Conservation (phyloP, 2,113 vertebrate genomes). For the Monopterus albus region DNA sequence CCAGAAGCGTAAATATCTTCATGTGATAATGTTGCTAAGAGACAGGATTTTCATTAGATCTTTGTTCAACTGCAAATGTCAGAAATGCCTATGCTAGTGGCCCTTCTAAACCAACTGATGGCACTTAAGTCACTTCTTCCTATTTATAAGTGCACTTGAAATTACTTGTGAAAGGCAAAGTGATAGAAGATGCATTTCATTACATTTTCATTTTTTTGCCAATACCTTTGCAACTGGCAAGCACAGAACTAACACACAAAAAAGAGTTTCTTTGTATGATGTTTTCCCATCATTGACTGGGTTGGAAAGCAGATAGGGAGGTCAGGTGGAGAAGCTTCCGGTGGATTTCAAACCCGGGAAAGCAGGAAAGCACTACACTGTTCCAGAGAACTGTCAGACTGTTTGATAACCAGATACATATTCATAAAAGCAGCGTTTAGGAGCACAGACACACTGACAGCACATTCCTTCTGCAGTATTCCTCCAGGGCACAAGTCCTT, state of each 20-base stretch:
- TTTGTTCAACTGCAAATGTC: conserved; percentile 15
- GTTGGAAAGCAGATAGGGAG: conserved; percentile 40
- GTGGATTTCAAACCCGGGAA: conserved; percentile 41
- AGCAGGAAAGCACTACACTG: not conserved
- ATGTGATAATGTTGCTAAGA: conserved; percentile 35
- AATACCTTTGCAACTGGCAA: not conserved
- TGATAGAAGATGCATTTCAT: no score
- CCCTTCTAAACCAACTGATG: not conserved
- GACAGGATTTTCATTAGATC: conserved; percentile 24
- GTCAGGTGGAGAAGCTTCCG: conserved; percentile 43
- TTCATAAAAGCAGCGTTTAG: conserved; percentile 50
- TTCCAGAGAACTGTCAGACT: conserved; percentile 27
- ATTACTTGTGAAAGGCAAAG: not conserved
- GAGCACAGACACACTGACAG: conserved; percentile 44
- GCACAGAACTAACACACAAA: not conserved
- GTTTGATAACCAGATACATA: conserved; percentile 52
- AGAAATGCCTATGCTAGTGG: conserved; percentile 8
- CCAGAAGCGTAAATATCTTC: conserved; percentile 13
- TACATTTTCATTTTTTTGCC: not conserved
- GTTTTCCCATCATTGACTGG: conserved; percentile 37
- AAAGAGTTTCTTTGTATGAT: not conserved
- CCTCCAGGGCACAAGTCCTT: conserved; percentile 71
- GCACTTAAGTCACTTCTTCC: not conserved
- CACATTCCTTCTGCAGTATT: conserved; percentile 65
- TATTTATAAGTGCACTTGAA: conserved; percentile 13